These are phyloP conservation scores for Anthopleura sola DNA, from an alignment of 64 coral and sea anemone species.

Conservation along the genomic window DNA sequence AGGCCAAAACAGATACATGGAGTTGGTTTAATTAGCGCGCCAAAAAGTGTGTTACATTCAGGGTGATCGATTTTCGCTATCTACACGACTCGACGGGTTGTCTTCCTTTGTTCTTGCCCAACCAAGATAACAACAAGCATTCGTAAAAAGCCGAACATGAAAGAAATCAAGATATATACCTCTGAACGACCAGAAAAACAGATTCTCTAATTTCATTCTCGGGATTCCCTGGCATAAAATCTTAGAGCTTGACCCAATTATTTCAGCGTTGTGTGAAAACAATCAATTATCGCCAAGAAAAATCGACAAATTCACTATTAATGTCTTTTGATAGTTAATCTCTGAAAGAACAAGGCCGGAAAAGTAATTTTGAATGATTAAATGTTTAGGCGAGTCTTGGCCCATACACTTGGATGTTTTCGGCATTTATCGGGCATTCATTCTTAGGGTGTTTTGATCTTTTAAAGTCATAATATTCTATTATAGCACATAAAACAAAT, in stretches of 20 bases:
- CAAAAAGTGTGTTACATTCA: conserved; percentile 7
- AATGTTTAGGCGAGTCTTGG: not conserved
- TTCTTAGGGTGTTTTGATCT: not conserved
- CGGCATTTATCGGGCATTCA: not conserved
- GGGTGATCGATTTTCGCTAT: conserved; percentile 9
- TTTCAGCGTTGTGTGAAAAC: not conserved
- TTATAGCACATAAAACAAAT: conserved; percentile 10
- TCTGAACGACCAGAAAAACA: not conserved
- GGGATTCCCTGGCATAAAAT: not conserved
- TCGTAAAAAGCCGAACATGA: not conserved
- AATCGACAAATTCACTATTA: conserved; percentile 10
- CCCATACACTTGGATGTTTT: not conserved
- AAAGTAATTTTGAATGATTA: not conserved
- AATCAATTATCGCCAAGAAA: not conserved
- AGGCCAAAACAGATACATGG: not conserved
- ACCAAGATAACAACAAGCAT: not conserved
- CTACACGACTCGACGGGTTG: not conserved
- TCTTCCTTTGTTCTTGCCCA: conserved; percentile 10
- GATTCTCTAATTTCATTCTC: not conserved
- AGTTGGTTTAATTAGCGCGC: conserved; percentile 7
- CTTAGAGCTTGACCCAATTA: not conserved
- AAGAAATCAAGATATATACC: not conserved
- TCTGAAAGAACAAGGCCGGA: not conserved
- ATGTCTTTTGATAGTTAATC: not conserved
- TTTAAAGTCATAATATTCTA: conserved; percentile 5